These are phyloP conservation scores for human (Homo sapiens) DNA, from an alignment of 2,113 vertebrate species.

Conservation along the genomic window GRCh38 chr2:70818501-70819000, in stretches of 20 bases:
- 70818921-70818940: not conserved
- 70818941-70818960: not conserved
- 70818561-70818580: too few species aligned
- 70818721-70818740: not conserved
- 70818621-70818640: too few species aligned
- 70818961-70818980: not conserved
- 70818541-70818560: too few species aligned
- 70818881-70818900: not conserved
- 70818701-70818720: too few species aligned
- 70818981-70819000: not conserved
- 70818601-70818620: too few species aligned
- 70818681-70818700: too few species aligned
- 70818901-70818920: not conserved
- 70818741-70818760: conserved; percentile 4
- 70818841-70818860: not conserved
- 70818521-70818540: too few species aligned
- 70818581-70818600: too few species aligned
- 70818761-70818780: not conserved
- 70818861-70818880: conserved; percentile 7
- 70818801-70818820: not conserved
- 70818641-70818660: too few species aligned
- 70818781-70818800: not conserved
- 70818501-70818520: too few species aligned
- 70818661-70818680: too few species aligned
- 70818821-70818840: not conserved